Evolutionary conservation across 1,140 invertebrate genomes (phyloP).

Genomic region (Tetramorium alpestre): DNA sequence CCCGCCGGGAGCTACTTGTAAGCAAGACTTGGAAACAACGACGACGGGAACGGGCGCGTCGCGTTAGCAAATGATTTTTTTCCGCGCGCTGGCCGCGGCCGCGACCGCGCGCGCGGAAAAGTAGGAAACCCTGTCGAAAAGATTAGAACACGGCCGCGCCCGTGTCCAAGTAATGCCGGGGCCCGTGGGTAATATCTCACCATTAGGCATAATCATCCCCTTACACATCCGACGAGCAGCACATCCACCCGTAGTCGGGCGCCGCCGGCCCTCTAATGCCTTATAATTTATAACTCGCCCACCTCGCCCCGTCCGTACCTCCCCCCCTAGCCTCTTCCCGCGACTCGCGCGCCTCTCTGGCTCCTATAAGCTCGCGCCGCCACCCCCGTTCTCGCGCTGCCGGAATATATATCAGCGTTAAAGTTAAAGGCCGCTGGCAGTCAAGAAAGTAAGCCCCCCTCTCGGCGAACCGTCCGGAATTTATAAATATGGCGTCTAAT

Average conservation of each 20-base stretch:
- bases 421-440: conserved; percentile 81
- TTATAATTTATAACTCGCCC: conserved; percentile 77
- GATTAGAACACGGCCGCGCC: conserved; percentile 84
- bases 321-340: conserved; percentile 62
- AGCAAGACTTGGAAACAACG: conserved; percentile 46
- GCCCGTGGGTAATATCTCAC: conserved; percentile 84
- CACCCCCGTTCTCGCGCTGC: conserved; percentile 60
- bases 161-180: conserved; percentile 85
- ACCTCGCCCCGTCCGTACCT: conserved; percentile 44
- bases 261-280: conserved; percentile 73
- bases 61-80: conserved; percentile 45
- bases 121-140: conserved; percentile 85
- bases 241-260: conserved; percentile 79
- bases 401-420: conserved; percentile 84
- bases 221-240: conserved; percentile 82
- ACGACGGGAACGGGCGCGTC: neutral
- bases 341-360: conserved; percentile 32
- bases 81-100: neutral
- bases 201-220: conserved; percentile 86
- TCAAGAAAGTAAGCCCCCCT: conserved; percentile 76
- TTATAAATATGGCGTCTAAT: conserved; percentile 83
- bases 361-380: conserved; percentile 52
- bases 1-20: conserved; percentile 53
- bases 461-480: conserved; percentile 72
- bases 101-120: conserved; percentile 72